Evolutionary conservation across 2,888 invertebrate genomes (phyloP), one percentile per base, ranked within the genome.

Genomic region (Drosophila parthenogenetica): DNA sequence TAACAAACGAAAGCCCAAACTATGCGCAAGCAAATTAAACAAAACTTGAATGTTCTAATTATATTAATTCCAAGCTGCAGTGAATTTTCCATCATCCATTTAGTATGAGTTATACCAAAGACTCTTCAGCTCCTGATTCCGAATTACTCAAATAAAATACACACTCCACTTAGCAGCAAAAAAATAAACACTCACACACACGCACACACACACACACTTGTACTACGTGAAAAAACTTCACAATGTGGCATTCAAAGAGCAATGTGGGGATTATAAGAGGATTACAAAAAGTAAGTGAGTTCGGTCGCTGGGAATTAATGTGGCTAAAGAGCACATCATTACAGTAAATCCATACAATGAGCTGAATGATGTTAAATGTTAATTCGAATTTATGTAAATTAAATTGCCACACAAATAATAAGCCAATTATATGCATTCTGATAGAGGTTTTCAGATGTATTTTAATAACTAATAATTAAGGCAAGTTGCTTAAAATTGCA

Each of bases 1-100:
- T 66, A 61, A 66, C 53, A 40, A 66, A 42, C 48, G 35, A 22
- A 25, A 37, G 29, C 43, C 43, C 32, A 49, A 73, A 73, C 66
- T 60, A 71, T 65, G 67, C 71, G 60, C 65, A 53, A 68, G 66
- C 73, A 73, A 86, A 86, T 79, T 77, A 75, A 67, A 68, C 69
- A 62, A 67, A 71, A 62, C 67, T 83, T 69, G 71, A 80, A 74
- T 83, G 64, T 53, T 74, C 74, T 81, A 86, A 81, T 81, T 80
- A 83, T 64, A 69, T 86, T 66, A 67, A 46, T 57, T 29, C 17
- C 11, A 49, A 53, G 60, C 49, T 32, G 19, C 45, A 49, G 13
- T 19, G 14, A 19, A 40, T 45, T 32, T 48, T n/a, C 14, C 22
- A 45, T 35, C 35, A 35, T 25, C 43, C 29, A 19, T 29, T 37